Evolutionary conservation across 2,113 vertebrate species (phyloP), one percentile per base, ranked within the genome.

Genomic region (Oncorhynchus mykiss): DNA sequence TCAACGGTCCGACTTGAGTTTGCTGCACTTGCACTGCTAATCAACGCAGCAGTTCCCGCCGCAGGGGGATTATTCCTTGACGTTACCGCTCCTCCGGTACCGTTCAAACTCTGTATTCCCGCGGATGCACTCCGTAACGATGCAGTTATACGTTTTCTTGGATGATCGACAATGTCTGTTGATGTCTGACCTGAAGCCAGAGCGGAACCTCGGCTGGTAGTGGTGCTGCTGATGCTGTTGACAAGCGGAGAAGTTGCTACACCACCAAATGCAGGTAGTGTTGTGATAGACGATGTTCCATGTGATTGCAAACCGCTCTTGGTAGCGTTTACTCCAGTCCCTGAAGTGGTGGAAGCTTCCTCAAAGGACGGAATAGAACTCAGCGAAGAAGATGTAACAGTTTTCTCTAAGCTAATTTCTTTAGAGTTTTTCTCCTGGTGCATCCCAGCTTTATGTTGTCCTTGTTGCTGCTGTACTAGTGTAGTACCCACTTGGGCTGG

Each of bases 391-490:
- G 88, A 79, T 18, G 86, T 84, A 72, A 88, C 82, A 84, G 73
- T 80, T 87, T 86, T 90, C 57, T 90, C 90, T 74, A 83, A 76
- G 82, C 83, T 85, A 39, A 67, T 81, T 77, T 88, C 87, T 74
- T 91, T 92, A 24, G 86, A 89, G 84, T 91, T 90, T 60, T 87
- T 78, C 81, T 92, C 88, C 84, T 82, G 86, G 73, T 64, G 91
- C 85, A 89, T 82, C 70, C 87, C 85, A 29, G 92, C 85, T 88
- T 92, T 92, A 81, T 88, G 90, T 24, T 89, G 88, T 88, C 91
- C 91, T 89, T 89, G 92, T 92, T 94, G 92, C 92, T 94, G 91
- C 89, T 93, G 92, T 88, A 93, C 91, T 85, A 87, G 84, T 93
- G 91, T 84, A 83, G 87, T 90, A 81, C 81, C 92, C 90, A 84